A percentile compares a stretch with the other conserved stretches of the same genome.
phyloP scores from a whole-genome alignment of 2,888 invertebrate genomes.

The Phlogophora meticulosa region DNA sequence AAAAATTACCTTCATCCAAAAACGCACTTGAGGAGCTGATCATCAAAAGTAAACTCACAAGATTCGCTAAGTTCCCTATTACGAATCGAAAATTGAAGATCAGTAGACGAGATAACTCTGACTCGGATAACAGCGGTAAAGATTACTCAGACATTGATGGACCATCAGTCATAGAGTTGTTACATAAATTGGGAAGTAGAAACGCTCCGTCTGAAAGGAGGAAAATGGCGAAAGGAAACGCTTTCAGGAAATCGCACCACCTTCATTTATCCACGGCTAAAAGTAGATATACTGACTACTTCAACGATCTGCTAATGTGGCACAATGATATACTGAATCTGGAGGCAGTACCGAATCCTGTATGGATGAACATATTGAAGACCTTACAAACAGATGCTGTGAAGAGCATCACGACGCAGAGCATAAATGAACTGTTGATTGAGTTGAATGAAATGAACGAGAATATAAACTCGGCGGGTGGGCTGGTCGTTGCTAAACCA shows the following conservation, averaged over 20 bases:
- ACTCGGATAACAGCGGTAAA: background rate
- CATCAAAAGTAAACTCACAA: constrained; percentile 40
- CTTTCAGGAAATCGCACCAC: background rate
- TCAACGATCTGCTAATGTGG: constrained; percentile 76
- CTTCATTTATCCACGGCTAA: background rate
- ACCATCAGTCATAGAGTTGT: background rate
- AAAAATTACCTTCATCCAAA: background rate
- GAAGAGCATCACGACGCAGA: constrained; percentile 53
- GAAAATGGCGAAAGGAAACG: background rate
- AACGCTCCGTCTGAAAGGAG: background rate
- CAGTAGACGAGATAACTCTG: background rate
- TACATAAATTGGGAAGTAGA: background rate
- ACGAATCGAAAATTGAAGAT: background rate
- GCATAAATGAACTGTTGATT: constrained; percentile 51
- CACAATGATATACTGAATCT: constrained; percentile 73
- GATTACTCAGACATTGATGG: background rate
- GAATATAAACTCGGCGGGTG: background rate
- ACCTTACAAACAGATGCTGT: constrained; percentile 34
- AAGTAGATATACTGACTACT: constrained; percentile 66
- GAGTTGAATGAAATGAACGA: constrained; percentile 61
- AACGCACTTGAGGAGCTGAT: constrained; percentile 7
- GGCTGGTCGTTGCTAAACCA: background rate
- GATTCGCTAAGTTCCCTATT: constrained; percentile 46
- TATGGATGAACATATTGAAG: constrained; percentile 65
- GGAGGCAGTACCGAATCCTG: constrained; percentile 59